Conservation (phyloP, 2,888 invertebrate species). For the Rhyacophila evoluta region DNA sequence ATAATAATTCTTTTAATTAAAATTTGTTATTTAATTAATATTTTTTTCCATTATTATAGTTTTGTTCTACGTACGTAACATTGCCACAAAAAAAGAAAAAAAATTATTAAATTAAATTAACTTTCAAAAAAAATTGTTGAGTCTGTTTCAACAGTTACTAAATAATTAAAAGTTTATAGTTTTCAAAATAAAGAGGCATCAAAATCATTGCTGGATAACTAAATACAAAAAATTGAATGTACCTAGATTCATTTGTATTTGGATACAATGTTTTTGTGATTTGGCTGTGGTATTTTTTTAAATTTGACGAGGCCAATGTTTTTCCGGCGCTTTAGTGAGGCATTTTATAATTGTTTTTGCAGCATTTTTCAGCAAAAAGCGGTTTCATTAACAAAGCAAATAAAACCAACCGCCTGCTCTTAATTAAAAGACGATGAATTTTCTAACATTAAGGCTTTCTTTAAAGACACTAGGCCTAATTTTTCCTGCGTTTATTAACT, state of each 20-base stretch:
- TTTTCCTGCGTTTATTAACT: neutral
- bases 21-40: no score
- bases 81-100: no score
- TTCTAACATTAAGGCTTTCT: neutral
- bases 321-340: neutral
- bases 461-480: neutral
- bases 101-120: no score
- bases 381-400: constrained; percentile 22
- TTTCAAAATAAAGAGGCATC: no score
- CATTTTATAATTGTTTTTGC: neutral
- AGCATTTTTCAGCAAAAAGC: constrained; percentile 10
- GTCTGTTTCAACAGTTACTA: no score
- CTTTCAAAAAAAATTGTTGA: no score
- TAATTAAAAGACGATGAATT: constrained; percentile 5
- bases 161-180: no score
- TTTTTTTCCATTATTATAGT: no score
- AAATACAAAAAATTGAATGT: no score
- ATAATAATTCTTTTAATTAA: no score
- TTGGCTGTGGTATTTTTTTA: neutral
- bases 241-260: neutral
- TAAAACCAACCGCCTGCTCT: neutral
- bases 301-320: neutral
- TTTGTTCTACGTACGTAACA: no score
- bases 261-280: neutral
- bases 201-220: no score